These are phyloP conservation scores for Plagiodera versicolora DNA, from an alignment of 2,888 invertebrate species.

Conservation along the genomic window DNA sequence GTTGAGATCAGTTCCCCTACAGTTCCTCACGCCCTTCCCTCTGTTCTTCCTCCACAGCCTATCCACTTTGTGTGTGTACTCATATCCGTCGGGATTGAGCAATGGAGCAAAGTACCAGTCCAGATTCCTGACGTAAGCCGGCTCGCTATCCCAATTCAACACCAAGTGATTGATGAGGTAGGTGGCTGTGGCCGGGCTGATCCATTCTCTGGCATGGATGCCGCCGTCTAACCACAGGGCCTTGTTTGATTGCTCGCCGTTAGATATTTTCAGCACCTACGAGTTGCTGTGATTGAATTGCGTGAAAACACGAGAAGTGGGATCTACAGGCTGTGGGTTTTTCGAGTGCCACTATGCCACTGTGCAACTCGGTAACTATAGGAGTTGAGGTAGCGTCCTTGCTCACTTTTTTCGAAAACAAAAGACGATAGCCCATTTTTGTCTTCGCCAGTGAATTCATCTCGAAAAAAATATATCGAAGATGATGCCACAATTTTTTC, in stretches of 20 bases:
- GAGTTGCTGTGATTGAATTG: too few species aligned
- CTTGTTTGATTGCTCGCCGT: constrained; percentile 59
- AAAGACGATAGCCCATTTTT: too few species aligned
- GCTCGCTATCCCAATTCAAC: constrained; percentile 66
- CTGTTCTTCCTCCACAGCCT: constrained; percentile 85
- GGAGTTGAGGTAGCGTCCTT: too few species aligned
- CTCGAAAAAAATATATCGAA: too few species aligned
- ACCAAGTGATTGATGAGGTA: constrained; percentile 73
- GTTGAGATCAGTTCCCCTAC: constrained; percentile 80
- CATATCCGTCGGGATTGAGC: constrained; percentile 86
- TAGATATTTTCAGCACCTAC: constrained; percentile 63
- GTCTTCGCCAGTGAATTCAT: too few species aligned
- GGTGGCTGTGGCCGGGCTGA: constrained; percentile 77
- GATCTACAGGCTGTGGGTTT: too few species aligned
- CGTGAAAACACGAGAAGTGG: too few species aligned
- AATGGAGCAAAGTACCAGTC: constrained; percentile 82
- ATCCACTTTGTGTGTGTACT: constrained; percentile 78
- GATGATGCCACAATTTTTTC: too few species aligned
- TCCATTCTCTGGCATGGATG: constrained; percentile 91
- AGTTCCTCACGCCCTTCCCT: constrained; percentile 59
- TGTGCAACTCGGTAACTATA: too few species aligned
- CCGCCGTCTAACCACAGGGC: constrained; percentile 67
- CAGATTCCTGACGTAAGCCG: constrained; percentile 71
- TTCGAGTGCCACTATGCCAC: too few species aligned
- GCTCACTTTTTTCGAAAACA: too few species aligned